A percentile compares a stretch with the other conserved stretches of the same genome.
Conservation (phyloP, 1,140 invertebrate genomes). For the Drosophila pseudoobscura region DNA sequence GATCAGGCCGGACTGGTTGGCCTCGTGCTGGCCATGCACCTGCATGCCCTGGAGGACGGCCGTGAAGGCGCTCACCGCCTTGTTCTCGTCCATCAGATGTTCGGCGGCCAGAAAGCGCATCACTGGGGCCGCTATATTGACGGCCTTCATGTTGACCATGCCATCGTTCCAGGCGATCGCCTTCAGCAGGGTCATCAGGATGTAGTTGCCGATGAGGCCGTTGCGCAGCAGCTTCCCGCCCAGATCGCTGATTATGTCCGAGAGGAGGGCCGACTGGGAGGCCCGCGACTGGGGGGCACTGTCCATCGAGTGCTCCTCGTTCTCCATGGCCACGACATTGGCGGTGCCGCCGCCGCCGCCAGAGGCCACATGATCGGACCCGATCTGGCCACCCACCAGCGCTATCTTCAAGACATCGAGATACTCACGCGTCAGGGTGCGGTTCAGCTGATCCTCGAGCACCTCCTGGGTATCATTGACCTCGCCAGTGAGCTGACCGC, state of each 20-base stretch:
- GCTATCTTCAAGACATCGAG: constrained; percentile 91
- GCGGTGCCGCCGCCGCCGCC: constrained; percentile 69
- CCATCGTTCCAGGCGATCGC: constrained; percentile 95
- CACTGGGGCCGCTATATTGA: constrained; percentile 88
- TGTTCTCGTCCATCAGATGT: constrained; percentile 86
- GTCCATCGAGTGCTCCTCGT: constrained; percentile 87
- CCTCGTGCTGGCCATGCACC: constrained; percentile 93
- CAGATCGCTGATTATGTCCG: constrained; percentile 89
- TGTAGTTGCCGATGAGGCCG: constrained; percentile 87
- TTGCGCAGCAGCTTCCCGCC: constrained; percentile 87
- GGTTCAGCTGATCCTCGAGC: constrained; percentile 93
- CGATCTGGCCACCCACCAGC: constrained; percentile 84
- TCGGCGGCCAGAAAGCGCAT: constrained; percentile 86
- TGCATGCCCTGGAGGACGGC: constrained; percentile 90
- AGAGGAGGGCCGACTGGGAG: constrained; percentile 84
- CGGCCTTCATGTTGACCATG: constrained; percentile 90
- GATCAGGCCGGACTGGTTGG: constrained; percentile 84
- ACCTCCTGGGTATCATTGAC: constrained; percentile 93
- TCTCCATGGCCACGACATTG: constrained; percentile 86
- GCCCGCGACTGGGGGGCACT: constrained; percentile 85
- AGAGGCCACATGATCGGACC: constrained; percentile 61
- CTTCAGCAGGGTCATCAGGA: constrained; percentile 87
- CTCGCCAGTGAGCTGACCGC: constrained; percentile 90
- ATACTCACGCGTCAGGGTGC: constrained; percentile 94
- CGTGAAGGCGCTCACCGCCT: constrained; percentile 89